These are phyloP conservation scores for Lucinisca nassula DNA, from an alignment of 2,888 invertebrate genomes.

Conservation along the genomic window DNA sequence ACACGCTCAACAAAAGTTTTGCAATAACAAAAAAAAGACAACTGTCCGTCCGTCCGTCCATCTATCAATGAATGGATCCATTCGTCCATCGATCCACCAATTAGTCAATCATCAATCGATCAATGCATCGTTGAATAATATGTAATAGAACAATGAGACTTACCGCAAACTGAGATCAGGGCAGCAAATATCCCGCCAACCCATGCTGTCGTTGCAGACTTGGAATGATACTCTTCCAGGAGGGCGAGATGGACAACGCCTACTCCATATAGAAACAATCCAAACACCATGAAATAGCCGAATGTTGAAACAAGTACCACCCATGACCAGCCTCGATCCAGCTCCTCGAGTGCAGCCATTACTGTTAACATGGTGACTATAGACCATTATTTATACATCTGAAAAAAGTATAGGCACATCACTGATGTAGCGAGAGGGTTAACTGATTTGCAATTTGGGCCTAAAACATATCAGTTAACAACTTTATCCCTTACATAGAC, in stretches of 20 bases:
- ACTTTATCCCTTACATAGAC: too few species aligned
- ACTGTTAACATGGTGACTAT: slow-evolving; percentile 35
- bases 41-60: too few species aligned
- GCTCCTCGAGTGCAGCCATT: slow-evolving; percentile 65
- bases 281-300: slow-evolving; percentile 63
- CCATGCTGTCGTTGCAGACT: slow-evolving; percentile 64
- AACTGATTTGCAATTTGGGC: too few species aligned
- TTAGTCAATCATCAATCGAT: too few species aligned
- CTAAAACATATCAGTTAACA: too few species aligned
- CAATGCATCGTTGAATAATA: too few species aligned
- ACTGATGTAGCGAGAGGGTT: too few species aligned
- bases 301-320: slow-evolving; percentile 67
- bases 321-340: slow-evolving; percentile 71
- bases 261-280: slow-evolving; percentile 65
- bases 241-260: slow-evolving; percentile 63
- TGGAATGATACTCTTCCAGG: slow-evolving; percentile 56
- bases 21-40: too few species aligned
- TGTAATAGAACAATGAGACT: background rate
- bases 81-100: too few species aligned
- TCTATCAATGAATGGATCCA: too few species aligned
- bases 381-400: background rate
- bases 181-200: slow-evolving; percentile 66
- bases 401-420: background rate
- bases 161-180: slow-evolving; percentile 66
- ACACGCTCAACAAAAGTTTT: too few species aligned